phyloP scores from a whole-genome alignment of 2,797 vertebrate species.

The Eleutherodactylus coqui region DNA sequence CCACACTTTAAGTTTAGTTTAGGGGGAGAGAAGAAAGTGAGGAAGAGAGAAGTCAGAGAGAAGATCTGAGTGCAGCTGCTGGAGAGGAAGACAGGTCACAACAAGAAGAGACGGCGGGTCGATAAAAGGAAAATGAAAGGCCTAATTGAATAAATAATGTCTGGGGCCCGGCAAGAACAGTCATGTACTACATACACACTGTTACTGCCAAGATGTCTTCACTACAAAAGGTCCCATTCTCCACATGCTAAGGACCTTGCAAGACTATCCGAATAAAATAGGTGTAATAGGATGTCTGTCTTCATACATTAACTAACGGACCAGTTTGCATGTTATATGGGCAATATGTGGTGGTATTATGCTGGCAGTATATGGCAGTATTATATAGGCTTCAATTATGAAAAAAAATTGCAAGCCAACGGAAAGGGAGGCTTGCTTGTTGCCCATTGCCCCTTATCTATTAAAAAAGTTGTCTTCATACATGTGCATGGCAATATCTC shows the following conservation, averaged over 20 bases:
- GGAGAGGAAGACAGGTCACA: background rate
- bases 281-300: background rate
- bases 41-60: background rate
- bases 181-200: background rate
- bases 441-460: too few species aligned
- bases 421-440: too few species aligned
- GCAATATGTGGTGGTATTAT: too few species aligned
- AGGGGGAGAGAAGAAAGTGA: slow-evolving; percentile 9
- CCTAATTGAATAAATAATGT: background rate
- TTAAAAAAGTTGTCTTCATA: too few species aligned
- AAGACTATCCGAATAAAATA: background rate
- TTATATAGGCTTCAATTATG: background rate
- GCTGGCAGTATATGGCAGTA: background rate
- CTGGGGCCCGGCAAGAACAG: slow-evolving; percentile 7
- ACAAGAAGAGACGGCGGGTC: background rate
- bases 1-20: slow-evolving; percentile 7
- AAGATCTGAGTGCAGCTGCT: background rate
- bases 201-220: background rate
- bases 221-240: background rate
- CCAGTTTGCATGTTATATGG: too few species aligned
- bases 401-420: too few species aligned
- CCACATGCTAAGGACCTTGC: background rate
- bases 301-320: too few species aligned
- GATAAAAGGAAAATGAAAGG: background rate
- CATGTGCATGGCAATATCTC: too few species aligned